Conservation (phyloP, 2,888 invertebrate species). For the Eilema caniola region DNA sequence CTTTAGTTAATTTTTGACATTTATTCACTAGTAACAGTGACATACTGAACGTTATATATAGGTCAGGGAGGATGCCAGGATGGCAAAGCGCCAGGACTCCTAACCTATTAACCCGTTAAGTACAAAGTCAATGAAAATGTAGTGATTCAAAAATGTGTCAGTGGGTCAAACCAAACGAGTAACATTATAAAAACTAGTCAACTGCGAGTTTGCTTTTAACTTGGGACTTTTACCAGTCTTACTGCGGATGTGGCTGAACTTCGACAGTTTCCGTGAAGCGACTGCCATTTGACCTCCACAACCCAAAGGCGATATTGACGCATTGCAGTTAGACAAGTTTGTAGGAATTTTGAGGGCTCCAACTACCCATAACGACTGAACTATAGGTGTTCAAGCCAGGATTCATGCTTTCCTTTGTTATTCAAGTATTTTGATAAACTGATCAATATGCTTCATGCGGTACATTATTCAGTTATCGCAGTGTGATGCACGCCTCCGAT, state of each 20-base stretch:
- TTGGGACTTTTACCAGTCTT: too few relatives aligned
- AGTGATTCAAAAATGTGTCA: neutral
- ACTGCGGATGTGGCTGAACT: too few relatives aligned
- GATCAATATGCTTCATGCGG: too few relatives aligned
- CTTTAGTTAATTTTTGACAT: neutral
- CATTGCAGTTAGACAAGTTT: too few relatives aligned
- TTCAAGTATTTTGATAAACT: too few relatives aligned
- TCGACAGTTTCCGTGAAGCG: too few relatives aligned
- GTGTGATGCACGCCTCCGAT: neutral
- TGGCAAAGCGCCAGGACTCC: constrained; percentile 15
- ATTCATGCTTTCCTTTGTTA: too few relatives aligned
- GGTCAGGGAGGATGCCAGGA: constrained; percentile 17
- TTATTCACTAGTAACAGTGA: neutral
- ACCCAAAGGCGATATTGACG: too few relatives aligned
- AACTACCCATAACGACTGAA: too few relatives aligned
- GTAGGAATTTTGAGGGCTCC: too few relatives aligned
- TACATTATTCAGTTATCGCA: neutral
- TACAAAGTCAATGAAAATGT: neutral
- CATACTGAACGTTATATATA: neutral
- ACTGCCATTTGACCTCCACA: too few relatives aligned
- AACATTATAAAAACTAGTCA: neutral
- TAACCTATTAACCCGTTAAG: constrained; percentile 10
- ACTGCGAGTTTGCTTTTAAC: neutral
- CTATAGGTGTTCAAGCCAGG: too few relatives aligned
- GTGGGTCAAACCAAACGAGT: neutral